phyloP scores from a whole-genome alignment of 2,888 invertebrate genomes.

The Serripes groenlandicus region DNA sequence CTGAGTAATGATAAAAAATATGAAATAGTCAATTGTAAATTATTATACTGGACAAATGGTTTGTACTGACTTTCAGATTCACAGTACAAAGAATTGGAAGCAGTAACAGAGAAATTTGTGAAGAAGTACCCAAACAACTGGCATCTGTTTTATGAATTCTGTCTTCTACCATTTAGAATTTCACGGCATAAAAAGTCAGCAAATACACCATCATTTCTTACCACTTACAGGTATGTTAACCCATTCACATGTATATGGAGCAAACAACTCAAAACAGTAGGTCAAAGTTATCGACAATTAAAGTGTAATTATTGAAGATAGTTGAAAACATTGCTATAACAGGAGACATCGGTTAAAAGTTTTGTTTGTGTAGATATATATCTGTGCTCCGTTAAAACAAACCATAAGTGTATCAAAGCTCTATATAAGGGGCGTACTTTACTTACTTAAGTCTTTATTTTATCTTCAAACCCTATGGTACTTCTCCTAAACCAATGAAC shows the following conservation, averaged over 20 bases:
- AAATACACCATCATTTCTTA: slow-evolving; percentile 35
- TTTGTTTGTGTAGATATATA: not conserved
- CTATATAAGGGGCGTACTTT: too few relatives aligned
- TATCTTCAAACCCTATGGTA: too few relatives aligned
- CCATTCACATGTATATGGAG: not conserved
- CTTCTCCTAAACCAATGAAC: too few relatives aligned
- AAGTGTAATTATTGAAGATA: too few relatives aligned
- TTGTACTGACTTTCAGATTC: slow-evolving; percentile 37
- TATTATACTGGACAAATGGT: too few relatives aligned
- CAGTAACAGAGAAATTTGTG: slow-evolving; percentile 46
- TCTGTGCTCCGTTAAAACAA: too few relatives aligned
- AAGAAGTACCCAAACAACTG: slow-evolving; percentile 52
- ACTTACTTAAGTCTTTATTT: too few relatives aligned
- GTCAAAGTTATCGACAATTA: too few relatives aligned
- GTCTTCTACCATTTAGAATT: slow-evolving; percentile 52
- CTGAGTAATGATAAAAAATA: too few relatives aligned
- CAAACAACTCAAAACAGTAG: too few relatives aligned
- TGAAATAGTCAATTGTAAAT: too few relatives aligned
- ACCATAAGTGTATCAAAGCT: too few relatives aligned
- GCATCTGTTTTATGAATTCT: slow-evolving; percentile 56
- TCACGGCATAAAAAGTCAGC: slow-evolving; percentile 34
- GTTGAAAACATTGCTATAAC: not conserved
- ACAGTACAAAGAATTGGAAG: slow-evolving; percentile 33
- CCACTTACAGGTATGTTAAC: slow-evolving; percentile 28
- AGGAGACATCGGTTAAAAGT: not conserved